Base-by-base conservation (phyloP, 2,888 invertebrate species). In the Lucinisca nassula region DNA sequence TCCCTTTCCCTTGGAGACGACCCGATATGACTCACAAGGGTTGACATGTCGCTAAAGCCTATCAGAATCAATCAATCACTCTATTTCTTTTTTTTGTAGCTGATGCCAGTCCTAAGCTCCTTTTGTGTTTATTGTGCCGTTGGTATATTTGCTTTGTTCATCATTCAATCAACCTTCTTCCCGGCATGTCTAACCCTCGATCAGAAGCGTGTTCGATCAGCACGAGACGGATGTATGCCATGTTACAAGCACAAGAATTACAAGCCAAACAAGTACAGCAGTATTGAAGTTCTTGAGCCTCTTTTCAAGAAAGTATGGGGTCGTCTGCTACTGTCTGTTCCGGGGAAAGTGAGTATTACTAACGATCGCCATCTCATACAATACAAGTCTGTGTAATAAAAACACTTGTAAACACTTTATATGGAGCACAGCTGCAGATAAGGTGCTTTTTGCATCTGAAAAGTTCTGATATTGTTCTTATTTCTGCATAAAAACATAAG, bases 121-220 rank as follows among this genome's bases (percentile, higher is more conserved):
- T 98, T 98, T 95, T 98, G 98, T 95, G 97, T 98, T 76, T 98
- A 98, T 95, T 98, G 98, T 14, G 98, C 98, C 8, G 96, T 97
- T 2, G 98, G 98, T n/a, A 98, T 98, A 0, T 97, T 98, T 84
- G 97, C 98, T 92, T 98, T 98, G 30, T 97, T 97, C 94, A 38
- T 92, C 49, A 79, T 91, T 24, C 98, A 98, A 92, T 97, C 98
- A 12, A 98, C 98, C n/a, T 98, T 98, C 96, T 98, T 98, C 96
- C 97, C 98, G 12, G 98, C 98, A 0, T 97, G 98, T 87, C 97
- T 98, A 93, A 97, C 97, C 0, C 95, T 98, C 88, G 98, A 98
- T 93, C 97, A 98, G 78, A 93, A 94, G 81, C 93, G 97, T 40
- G 91, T 82, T 76, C 55, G 78, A 1, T 83, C 75, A 14, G 21